Percentiles rank a stretch among this genome's conserved stretches.
These are phyloP conservation scores for Blomia tropicalis DNA, from an alignment of 2,888 invertebrate genomes.

Conservation along the genomic window DNA sequence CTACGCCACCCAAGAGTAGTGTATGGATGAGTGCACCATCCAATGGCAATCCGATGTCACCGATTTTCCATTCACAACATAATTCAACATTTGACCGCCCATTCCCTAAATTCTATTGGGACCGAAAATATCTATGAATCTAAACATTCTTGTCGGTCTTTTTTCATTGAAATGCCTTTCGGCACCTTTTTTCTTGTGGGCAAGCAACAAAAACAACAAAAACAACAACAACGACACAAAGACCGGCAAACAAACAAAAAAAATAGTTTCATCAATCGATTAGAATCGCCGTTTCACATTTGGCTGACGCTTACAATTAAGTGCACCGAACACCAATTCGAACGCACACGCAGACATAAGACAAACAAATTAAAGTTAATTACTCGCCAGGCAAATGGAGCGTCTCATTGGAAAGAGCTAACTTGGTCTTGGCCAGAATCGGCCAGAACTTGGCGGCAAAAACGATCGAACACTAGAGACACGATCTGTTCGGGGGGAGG, in stretches of 20 bases:
- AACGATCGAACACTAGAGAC: too few relatives aligned
- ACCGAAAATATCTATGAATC: slow-evolving; percentile 1
- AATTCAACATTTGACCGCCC: too few relatives aligned
- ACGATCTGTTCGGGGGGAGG: too few relatives aligned
- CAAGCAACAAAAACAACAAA: not conserved
- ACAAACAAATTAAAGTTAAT: slow-evolving; percentile 13
- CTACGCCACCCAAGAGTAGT: not conserved
- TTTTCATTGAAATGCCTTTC: slow-evolving; percentile 1
- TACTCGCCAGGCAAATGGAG: not conserved
- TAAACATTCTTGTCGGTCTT: slow-evolving; percentile 8
- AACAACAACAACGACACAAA: too few relatives aligned
- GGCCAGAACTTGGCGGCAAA: too few relatives aligned
- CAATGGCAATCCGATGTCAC: too few relatives aligned
- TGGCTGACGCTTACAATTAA: not conserved
- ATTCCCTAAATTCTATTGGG: not conserved
- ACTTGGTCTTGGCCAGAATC: too few relatives aligned
- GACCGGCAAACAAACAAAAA: too few relatives aligned
- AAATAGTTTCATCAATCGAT: too few relatives aligned
- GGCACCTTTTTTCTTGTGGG: not conserved
- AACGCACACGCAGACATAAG: slow-evolving; percentile 4
- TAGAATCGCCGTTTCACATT: not conserved
- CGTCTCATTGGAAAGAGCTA: not conserved
- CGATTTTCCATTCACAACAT: too few relatives aligned
- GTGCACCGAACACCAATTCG: not conserved
- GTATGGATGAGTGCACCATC: slow-evolving; percentile 6